Evolutionary conservation across 2,888 invertebrate genomes (phyloP), one percentile per base, ranked within the genome.

Genomic region (Biston stratarius): DNA sequence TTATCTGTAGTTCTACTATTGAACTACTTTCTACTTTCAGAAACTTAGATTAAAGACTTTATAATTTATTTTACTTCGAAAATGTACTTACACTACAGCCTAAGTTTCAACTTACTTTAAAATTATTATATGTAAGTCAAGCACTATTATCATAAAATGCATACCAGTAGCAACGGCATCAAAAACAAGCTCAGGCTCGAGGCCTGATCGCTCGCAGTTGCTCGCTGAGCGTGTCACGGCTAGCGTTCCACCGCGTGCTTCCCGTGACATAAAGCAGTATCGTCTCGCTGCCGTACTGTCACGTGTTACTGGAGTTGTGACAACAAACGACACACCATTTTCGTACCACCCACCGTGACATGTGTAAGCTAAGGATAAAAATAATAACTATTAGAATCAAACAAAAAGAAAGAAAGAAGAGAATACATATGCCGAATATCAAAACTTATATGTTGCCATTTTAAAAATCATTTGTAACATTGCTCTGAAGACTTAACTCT

Each of bases 341-440:
- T 98, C 98, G 81, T 96, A 96, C 98, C 98, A 98, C 53, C 97
- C 96, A 59, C 98, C 98, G 88, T 98, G 98, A 87, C 98, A 98
- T 48, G 97, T 97, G 93, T 98, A 98, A 68, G 97, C 98, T 97
- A 92, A 11, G 10, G 15, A 88, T 6, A 61, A 24, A 61, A 6
- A 24, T 9, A 64, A 34, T 15, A 2, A 15, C 6, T 47, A 15
- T 15, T 47, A n/a, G 0, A n/a, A n/a, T 38, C 44, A 44, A 6
- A 12, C 42, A 44, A 12, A 12, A 3, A 24, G 24, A 24, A 2
- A 24, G 24, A n/a, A n/a, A n/a, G 24, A 24, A 24, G 24, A 24
- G 3, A 24, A 24, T 24, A 24, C 24, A 24, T 24, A 24, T 24
- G 1, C 24, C 1, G 24, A 24, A 24, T 24, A 24, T 24, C 24